phyloP scores from a whole-genome alignment of 2,888 invertebrate species.

The Proisotoma minuta region DNA sequence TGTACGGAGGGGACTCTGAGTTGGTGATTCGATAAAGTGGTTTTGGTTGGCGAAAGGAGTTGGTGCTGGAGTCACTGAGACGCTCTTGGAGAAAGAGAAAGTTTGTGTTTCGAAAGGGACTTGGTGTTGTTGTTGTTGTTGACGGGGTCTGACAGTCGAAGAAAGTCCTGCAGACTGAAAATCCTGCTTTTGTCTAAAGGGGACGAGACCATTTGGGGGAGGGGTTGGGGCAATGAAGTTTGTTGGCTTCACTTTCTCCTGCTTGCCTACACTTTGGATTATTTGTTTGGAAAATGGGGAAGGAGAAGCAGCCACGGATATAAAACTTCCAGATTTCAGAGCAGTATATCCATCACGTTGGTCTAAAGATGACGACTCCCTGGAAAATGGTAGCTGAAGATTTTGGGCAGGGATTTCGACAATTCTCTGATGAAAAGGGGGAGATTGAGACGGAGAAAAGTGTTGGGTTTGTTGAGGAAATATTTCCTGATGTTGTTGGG shows the following conservation, averaged over 20 bases:
- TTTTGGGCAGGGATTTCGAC: slow-evolving; percentile 5
- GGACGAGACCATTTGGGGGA: neutral
- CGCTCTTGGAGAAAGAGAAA: slow-evolving; percentile 4
- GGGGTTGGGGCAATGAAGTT: slow-evolving; percentile 12
- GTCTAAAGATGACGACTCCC: neutral
- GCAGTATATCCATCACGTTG: slow-evolving; percentile 30
- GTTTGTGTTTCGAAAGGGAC: slow-evolving; percentile 2
- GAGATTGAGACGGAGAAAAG: neutral
- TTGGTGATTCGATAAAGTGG: slow-evolving; percentile 29
- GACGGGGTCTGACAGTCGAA: too few species aligned
- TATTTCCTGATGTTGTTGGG: neutral
- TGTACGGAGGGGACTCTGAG: slow-evolving; percentile 27
- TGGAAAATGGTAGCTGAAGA: slow-evolving; percentile 5
- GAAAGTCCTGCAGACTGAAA: too few species aligned
- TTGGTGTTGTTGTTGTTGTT: neutral
- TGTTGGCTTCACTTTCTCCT: slow-evolving; percentile 20
- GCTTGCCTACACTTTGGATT: too few species aligned
- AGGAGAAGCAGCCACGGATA: slow-evolving; percentile 36
- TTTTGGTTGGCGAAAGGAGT: slow-evolving; percentile 28
- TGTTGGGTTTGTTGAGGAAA: neutral
- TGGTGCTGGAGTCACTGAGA: slow-evolving; percentile 7
- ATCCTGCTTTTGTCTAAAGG: neutral
- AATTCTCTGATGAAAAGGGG: slow-evolving; percentile 18
- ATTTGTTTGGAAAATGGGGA: slow-evolving; percentile 37
- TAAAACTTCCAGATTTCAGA: slow-evolving; percentile 35